Conservation (phyloP, 2,888 invertebrate genomes). For the Venustoraphidia nigricollis region DNA sequence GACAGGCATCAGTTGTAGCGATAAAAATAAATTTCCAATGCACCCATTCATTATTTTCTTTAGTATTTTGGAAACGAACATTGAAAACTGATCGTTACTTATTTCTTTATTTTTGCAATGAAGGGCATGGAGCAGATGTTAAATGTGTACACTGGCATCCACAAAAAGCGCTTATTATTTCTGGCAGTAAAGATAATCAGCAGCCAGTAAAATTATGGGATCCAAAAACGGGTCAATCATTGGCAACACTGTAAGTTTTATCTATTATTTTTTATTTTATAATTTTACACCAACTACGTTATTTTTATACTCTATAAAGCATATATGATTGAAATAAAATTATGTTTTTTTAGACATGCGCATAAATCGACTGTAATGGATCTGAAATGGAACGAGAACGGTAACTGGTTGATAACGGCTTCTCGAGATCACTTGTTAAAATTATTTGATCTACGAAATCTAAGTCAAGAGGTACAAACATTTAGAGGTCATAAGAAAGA, state of each 20-base stretch:
- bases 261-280: background rate
- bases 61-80: no score
- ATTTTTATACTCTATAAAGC: background rate
- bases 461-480: constrained; percentile 89
- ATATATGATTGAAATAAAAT: background rate
- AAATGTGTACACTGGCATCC: constrained; percentile 99
- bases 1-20: no score
- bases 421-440: constrained; percentile 95
- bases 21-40: no score
- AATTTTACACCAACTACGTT: background rate
- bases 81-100: background rate
- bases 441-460: constrained; percentile 91
- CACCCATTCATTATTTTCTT: no score
- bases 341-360: constrained; percentile 54
- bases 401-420: constrained; percentile 98
- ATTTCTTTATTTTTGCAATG: constrained; percentile 1
- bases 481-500: constrained; percentile 99
- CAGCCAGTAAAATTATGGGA: constrained; percentile 99
- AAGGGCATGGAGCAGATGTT: constrained; percentile 94
- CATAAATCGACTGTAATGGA: constrained; percentile 99
- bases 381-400: constrained; percentile 97
- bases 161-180: constrained; percentile 88
- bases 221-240: constrained; percentile 86
- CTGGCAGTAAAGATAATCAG: constrained; percentile 98
- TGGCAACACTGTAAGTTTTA: constrained; percentile 73